phyloP scores from a whole-genome alignment of 2,888 invertebrate genomes.

The Chaetogeoica ovagalla region DNA sequence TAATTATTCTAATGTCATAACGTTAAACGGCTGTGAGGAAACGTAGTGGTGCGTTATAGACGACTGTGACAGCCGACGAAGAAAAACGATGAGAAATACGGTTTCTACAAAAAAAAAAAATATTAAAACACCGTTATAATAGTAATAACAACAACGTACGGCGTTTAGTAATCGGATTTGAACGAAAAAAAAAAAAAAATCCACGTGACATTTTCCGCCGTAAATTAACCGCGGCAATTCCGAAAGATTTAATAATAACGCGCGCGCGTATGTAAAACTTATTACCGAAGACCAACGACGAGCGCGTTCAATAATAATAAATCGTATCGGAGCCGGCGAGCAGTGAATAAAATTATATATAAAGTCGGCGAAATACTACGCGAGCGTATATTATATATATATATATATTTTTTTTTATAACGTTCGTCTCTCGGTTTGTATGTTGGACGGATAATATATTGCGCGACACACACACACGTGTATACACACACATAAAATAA shows the following conservation, averaged over 20 bases:
- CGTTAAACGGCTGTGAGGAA: no score
- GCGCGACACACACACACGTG: not conserved
- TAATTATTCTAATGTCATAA: no score
- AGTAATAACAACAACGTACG: not conserved
- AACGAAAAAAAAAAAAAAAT: not conserved
- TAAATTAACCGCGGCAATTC: not conserved
- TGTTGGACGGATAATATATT: slow-evolving; percentile 26
- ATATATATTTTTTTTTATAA: no score
- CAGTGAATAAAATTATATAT: not conserved
- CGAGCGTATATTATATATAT: no score
- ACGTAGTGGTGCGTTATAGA: no score
- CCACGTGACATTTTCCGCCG: slow-evolving; percentile 17
- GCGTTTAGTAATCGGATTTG: no score
- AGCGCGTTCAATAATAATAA: slow-evolving; percentile 40
- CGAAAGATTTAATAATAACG: slow-evolving; percentile 13
- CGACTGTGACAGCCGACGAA: no score
- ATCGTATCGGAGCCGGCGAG: slow-evolving; percentile 16
- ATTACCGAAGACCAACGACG: not conserved
- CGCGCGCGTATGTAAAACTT: slow-evolving; percentile 11
- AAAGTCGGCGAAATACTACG: no score
- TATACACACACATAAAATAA: not conserved
- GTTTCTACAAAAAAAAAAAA: not conserved
- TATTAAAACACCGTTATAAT: not conserved
- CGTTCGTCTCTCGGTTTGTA: no score
- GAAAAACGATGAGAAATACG: no score